Base-by-base conservation (phyloP, 1,140 invertebrate species). In the Spodoptera frugiperda region DNA sequence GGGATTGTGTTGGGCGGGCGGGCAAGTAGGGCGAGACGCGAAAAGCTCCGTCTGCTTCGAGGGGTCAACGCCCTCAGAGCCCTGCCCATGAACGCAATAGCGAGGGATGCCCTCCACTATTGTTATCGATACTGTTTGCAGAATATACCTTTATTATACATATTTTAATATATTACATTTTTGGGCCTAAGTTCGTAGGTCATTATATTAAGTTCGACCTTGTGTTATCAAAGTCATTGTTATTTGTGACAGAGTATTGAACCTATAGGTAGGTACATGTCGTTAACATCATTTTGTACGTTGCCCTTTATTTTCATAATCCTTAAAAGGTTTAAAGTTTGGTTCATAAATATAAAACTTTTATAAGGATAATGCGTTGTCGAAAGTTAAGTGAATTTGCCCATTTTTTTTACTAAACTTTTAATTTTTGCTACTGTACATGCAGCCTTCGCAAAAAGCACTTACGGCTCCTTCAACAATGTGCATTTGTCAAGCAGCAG, bases 11-110 rank as follows among this genome's bases (percentile, higher is more conserved):
- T 92, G 85, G 91, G 91, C 91, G 91, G 91, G 77, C 77, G 77
- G 78, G 89, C 91, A 90, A 90, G 87, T 92, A 91, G 90, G 89
- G 89, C 89, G 90, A 86, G 91, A 88, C 85, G 90, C 84, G 88
- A 89, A 89, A 91, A 90, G 86, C 88, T 90, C 70, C 87, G 89
- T 88, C 88, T 90, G 89, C 88, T 75, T 76, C 80, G 76, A 82
- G 85, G 80, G 91, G 89, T 91, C 90, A 89, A 84, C 82, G 89
- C 84, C 88, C 89, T 83, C 53, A 77, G 80, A 87, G 90, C 89
- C 90, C 89, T 91, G 91, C 88, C 89, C 90, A 82, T 91, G 90
- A 93, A 93, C 88, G 83, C 82, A 81, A 78, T 67, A 74, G 63
- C 70, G 57, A 91, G 90, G 90, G 90, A 91, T 92, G 90, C 77